A percentile compares a stretch with the other conserved stretches of the same genome.
phyloP scores from a whole-genome alignment of 2,797 vertebrate species.

The Coregonus sp. region DNA sequence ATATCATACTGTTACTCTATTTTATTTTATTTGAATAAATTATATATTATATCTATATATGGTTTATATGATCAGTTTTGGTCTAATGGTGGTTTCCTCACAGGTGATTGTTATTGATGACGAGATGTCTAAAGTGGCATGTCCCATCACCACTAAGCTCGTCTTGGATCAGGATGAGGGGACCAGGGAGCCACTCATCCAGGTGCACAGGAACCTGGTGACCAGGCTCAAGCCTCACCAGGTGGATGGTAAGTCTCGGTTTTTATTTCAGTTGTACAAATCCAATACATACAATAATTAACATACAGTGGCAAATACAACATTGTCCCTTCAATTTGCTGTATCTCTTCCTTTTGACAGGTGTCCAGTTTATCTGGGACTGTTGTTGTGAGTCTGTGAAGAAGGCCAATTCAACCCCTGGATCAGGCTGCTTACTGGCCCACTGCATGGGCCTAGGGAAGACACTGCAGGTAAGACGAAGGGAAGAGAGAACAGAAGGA shows the following conservation, averaged over 20 bases:
- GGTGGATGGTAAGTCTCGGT: slow-evolving; percentile 84
- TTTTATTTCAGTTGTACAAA: too few relatives aligned
- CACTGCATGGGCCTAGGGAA: slow-evolving; percentile 99
- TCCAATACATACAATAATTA: too few relatives aligned
- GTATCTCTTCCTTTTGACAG: slow-evolving; percentile 59
- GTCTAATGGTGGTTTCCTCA: background rate
- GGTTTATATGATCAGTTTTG: background rate
- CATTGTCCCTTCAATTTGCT: background rate
- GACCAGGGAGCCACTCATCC: slow-evolving; percentile 87
- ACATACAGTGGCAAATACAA: too few relatives aligned
- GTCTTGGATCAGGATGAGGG: slow-evolving; percentile 90
- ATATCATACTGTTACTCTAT: background rate
- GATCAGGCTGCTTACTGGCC: slow-evolving; percentile 93
- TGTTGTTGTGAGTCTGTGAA: slow-evolving; percentile 94
- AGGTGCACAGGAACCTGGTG: slow-evolving; percentile 91
- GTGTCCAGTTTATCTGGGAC: slow-evolving; percentile 98
- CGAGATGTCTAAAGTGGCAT: slow-evolving; percentile 79
- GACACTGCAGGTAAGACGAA: slow-evolving; percentile 86
- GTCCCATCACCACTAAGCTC: slow-evolving; percentile 89
- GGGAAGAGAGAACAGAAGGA: slow-evolving; percentile 22
- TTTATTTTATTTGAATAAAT: background rate
- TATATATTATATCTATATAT: background rate
- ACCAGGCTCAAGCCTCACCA: slow-evolving; percentile 93
- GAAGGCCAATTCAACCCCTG: slow-evolving; percentile 87
- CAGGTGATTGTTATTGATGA: slow-evolving; percentile 86